Evolutionary conservation across 1,140 invertebrate species (phyloP).

Genomic region (Amyelois transitella): DNA sequence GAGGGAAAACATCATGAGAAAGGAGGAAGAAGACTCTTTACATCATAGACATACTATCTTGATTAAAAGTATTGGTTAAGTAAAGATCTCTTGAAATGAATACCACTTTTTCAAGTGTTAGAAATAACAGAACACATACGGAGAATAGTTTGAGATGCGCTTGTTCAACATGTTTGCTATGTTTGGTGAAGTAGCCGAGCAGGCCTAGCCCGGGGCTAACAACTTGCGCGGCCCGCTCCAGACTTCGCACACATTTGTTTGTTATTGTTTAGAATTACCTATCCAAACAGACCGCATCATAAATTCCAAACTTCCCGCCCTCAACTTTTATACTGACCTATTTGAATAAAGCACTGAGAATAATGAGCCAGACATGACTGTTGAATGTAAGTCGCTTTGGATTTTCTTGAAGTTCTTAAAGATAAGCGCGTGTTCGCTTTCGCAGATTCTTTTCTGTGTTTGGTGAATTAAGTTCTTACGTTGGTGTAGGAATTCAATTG

Average conservation of each 20-base stretch:
- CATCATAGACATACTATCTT: no score
- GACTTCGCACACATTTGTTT: slow-evolving; percentile 27
- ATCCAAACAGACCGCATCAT: slow-evolving; percentile 34
- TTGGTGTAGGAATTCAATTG: no score
- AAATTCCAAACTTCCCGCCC: slow-evolving; percentile 35
- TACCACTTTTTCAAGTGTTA: no score
- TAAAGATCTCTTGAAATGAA: no score
- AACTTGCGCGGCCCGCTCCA: slow-evolving; percentile 10
- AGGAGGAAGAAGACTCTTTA: no score
- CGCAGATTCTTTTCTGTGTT: no score
- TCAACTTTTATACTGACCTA: slow-evolving; percentile 31
- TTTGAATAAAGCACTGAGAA: slow-evolving; percentile 25
- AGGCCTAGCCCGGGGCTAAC: slow-evolving; percentile 3
- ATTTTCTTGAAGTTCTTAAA: no score
- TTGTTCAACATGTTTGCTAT: slow-evolving; percentile 18
- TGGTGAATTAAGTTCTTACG: no score
- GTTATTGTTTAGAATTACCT: slow-evolving; percentile 53
- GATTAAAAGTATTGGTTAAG: no score
- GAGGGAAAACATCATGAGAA: no score
- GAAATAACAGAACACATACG: no score
- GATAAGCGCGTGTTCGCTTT: no score
- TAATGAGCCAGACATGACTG: slow-evolving; percentile 20
- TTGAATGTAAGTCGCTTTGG: slow-evolving; percentile 12
- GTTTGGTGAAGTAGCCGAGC: slow-evolving; percentile 18
- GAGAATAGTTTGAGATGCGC: slow-evolving; percentile 8